Evolutionary conservation across 1,140 invertebrate genomes (phyloP).

Genomic region (Macrotrachela quadricornifera): DNA sequence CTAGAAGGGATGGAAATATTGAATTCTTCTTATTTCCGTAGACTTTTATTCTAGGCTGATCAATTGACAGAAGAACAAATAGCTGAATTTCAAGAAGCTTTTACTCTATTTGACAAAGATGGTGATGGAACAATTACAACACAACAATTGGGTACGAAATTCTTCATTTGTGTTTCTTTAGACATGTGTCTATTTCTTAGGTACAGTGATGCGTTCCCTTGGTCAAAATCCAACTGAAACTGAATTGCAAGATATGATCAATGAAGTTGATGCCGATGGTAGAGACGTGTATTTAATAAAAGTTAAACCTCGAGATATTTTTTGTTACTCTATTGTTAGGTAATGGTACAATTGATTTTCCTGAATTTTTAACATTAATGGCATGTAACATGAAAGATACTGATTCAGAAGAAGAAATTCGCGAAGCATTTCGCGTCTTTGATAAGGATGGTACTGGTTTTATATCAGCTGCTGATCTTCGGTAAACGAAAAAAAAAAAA

Average conservation of each 20-base stretch:
- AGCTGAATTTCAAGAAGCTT: constrained; percentile 96
- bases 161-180: no score
- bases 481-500: constrained; percentile 16
- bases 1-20: no score
- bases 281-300: constrained; percentile 20
- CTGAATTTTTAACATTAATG: constrained; percentile 96
- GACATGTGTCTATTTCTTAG: constrained; percentile 36
- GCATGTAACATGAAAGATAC: constrained; percentile 96
- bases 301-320: neutral
- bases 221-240: constrained; percentile 98
- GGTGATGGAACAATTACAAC: constrained; percentile 98
- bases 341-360: constrained; percentile 92
- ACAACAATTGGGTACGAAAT: constrained; percentile 58
- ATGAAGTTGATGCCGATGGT: constrained; percentile 98
- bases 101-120: constrained; percentile 96
- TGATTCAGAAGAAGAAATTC: constrained; percentile 71
- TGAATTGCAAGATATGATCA: constrained; percentile 98
- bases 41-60: constrained; percentile 48
- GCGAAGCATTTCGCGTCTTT: constrained; percentile 40
- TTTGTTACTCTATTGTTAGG: constrained; percentile 36
- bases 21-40: no score
- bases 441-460: constrained; percentile 77
- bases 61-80: constrained; percentile 94
- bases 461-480: constrained; percentile 64
- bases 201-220: constrained; percentile 90